Percentiles rank a stretch among this genome's conserved stretches.
These are phyloP conservation scores for Bombus pascuorum DNA, from an alignment of 1,140 invertebrate species.

Conservation along the genomic window DNA sequence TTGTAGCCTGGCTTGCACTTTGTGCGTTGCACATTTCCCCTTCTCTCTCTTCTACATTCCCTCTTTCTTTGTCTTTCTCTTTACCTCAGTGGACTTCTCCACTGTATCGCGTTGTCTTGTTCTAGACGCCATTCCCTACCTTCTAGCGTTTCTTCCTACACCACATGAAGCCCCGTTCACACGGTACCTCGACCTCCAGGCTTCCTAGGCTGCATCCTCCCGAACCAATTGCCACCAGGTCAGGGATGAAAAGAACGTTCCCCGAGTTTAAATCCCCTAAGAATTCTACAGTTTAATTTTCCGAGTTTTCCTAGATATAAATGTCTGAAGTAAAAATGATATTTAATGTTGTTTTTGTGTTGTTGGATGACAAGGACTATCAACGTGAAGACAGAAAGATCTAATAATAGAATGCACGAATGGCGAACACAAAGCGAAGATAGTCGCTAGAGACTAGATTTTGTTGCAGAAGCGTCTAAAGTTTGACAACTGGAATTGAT, in stretches of 20 bases:
- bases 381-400: too few relatives aligned
- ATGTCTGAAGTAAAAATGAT: too few relatives aligned
- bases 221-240: constrained; percentile 14
- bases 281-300: background rate
- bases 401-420: too few relatives aligned
- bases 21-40: constrained; percentile 17
- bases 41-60: background rate
- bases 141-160: constrained; percentile 34
- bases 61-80: background rate
- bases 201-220: constrained; percentile 17
- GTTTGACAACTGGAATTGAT: too few relatives aligned
- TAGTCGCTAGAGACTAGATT: too few relatives aligned
- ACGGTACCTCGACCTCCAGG: constrained; percentile 44
- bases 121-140: background rate
- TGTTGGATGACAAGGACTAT: too few relatives aligned
- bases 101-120: background rate
- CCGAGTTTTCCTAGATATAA: background rate
- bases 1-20: constrained; percentile 32
- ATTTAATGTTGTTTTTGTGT: too few relatives aligned
- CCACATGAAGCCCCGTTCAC: constrained; percentile 47
- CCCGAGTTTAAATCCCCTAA: background rate
- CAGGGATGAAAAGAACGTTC: constrained; percentile 17
- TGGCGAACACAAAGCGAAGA: too few relatives aligned
- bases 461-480: too few relatives aligned
- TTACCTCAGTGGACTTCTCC: background rate